Evolutionary conservation across 37 sponge, comb jelly and placozoan genomes (phyloP), one percentile per base, ranked within the genome.

Genomic region (Lycopodina hypogea): DNA sequence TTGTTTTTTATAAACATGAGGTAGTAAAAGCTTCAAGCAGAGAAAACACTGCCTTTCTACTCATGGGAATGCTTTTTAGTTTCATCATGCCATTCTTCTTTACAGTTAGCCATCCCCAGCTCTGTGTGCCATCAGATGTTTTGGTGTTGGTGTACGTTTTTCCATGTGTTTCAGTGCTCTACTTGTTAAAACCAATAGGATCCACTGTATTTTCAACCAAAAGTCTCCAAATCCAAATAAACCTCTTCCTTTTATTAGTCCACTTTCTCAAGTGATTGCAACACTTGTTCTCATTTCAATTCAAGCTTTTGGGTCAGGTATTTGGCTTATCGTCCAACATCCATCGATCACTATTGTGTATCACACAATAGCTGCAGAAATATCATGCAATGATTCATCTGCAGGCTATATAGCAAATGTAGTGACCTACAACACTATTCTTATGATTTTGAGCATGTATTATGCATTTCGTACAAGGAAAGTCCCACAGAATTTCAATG

Each of bases 1-100:
- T 88, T 7, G 63, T 70, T 30, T 69, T 64, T 18, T 63, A 71
- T 39, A 79, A 84, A 9, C 68, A 78, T 26, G 55, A 66, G 56
- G 45, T 86, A 35, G 68, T 90, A 58, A 89, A 90, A 52, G 89
- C 83, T 15, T 74, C 93, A 34, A 86, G 90, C 76, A 18, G 93
- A 59, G 93, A 93, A 81, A 77, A 86, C 15, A 82, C 80, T 69
- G 35, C 71, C 14, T 19, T 85, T 22, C 59, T 93, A 36, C 67
- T 93, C 17, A 36, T 34, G 34, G 90, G 90, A 2, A 29, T 90
- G 28, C 6, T 81, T 0, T n/a, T n/a, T n/a, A n/a, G n/a, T n/a
- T n/a, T n/a, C n/a, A n/a, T n/a, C n/a, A n/a, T n/a, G n/a, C n/a
- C 56, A 86, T 34, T 83, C 76, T 35, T 89, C 72, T 78, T 3